Base-by-base conservation (phyloP, 1,140 invertebrate genomes). In the Tetraneura akinire region DNA sequence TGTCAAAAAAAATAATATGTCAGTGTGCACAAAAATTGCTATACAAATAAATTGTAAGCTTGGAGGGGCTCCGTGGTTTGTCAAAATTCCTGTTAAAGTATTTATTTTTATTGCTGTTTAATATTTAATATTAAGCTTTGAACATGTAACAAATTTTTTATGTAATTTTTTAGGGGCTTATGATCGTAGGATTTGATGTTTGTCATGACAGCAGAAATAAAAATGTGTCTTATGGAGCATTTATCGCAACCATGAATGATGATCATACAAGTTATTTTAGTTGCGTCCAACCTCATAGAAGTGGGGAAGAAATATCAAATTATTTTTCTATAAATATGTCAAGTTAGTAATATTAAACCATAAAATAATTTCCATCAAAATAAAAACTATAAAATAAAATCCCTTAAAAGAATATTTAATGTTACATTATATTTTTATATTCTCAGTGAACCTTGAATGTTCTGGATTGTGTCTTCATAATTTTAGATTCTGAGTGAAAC, bases 11-110 rank as follows among this genome's bases (percentile, higher is more conserved):
- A 76, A 64, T 1, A 84, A 87, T 0, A 90, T 92, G 88, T 92
- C 91, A 4, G 91, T 97, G 47, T 92, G 92, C 0, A 96, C 94
- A 0, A 98, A 98, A 80, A 83, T 97, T 14, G 90, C 89, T 0
- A 92, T 94, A 68, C 92, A 94, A 84, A 90, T 98, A 81, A 95
- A 94, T 84, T 94, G 93, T 81, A 98, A 98, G 87, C 85, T 96
- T 3, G 95, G 95, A 26, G 95, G 95, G 0, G 90, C 92, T 8
- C 91, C 95, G 0, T 98, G 96, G 95, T 87, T 86, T 1, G 86
- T 95, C 6, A 83, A 88, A 1, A 88, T 95, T 57, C 94, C 94
- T 0, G 37, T 92, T 2, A 83, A 83, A 0, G 87, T 84, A 80
- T 80, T 85, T 23, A 3, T 29, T n/a, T n/a, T n/a, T 37, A 37